Conservation (phyloP, 2,113 vertebrate genomes). For the Beaufortia kweichowensis region DNA sequence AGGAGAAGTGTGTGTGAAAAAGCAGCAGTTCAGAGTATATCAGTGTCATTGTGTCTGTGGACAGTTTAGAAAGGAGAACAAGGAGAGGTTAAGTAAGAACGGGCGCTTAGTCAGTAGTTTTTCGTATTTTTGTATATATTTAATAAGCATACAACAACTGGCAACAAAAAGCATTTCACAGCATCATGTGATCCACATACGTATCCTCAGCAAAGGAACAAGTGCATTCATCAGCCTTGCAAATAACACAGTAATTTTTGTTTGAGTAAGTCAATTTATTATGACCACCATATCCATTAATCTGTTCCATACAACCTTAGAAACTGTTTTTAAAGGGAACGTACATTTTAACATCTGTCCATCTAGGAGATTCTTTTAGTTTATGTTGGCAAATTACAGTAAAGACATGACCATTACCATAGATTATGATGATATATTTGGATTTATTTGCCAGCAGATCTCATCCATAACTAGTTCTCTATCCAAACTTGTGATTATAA, state of each 20-base stretch:
- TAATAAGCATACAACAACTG: too few relatives aligned
- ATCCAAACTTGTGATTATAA: constrained; percentile 17
- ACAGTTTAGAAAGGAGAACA: constrained; percentile 46
- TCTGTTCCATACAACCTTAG: not conserved
- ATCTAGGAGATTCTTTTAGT: constrained; percentile 22
- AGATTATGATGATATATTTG: constrained; percentile 40
- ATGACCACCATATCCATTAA: not conserved
- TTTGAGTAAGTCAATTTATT: not conserved
- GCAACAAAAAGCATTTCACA: too few relatives aligned
- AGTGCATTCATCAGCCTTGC: not conserved
- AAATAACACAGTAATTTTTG: not conserved
- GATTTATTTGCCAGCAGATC: constrained; percentile 3
- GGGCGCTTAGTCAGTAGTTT: constrained; percentile 45
- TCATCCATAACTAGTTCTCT: constrained; percentile 30
- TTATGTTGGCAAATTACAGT: constrained; percentile 12
- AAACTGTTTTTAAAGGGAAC: not conserved
- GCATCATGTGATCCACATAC: too few relatives aligned
- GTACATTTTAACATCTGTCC: constrained; percentile 3
- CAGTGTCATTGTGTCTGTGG: constrained; percentile 27
- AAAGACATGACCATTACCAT: constrained; percentile 33
- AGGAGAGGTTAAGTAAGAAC: constrained; percentile 33
- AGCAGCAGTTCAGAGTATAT: not conserved
- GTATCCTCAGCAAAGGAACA: too few relatives aligned
- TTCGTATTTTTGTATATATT: too few relatives aligned
- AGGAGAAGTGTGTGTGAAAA: constrained; percentile 30